Conservation (phyloP, 2,797 vertebrate species). For the Telmatherina bonti region DNA sequence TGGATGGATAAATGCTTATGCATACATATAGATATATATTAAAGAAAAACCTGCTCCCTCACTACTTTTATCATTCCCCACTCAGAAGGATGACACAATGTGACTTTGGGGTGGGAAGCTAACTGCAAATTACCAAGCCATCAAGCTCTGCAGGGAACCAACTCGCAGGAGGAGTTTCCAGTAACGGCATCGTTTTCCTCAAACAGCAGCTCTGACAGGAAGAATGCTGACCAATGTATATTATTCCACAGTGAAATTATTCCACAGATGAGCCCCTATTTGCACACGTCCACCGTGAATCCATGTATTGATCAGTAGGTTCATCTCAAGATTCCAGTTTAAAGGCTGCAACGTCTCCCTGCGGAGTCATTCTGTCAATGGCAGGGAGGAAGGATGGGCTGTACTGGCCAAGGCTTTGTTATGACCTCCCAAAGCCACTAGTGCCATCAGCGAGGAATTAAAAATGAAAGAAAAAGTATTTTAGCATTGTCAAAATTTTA, state of each 20-base stretch:
- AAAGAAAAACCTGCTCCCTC: neutral
- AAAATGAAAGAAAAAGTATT: neutral
- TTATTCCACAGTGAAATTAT: conserved; percentile 6
- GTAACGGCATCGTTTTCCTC: conserved; percentile 5
- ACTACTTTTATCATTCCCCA: conserved; percentile 4
- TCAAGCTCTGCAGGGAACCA: conserved; percentile 31
- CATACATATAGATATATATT: no score
- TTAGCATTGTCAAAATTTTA: neutral
- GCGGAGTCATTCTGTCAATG: conserved; percentile 12
- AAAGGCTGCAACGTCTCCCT: conserved; percentile 12
- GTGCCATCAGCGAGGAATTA: neutral
- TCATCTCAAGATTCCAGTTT: conserved; percentile 39
- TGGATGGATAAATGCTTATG: no score
- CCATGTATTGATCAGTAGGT: conserved; percentile 24
- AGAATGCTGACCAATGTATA: neutral
- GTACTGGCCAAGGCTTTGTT: neutral
- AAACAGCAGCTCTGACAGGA: conserved; percentile 5
- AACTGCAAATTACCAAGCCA: conserved; percentile 50
- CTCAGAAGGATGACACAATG: conserved; percentile 27
- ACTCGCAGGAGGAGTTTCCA: conserved; percentile 9
- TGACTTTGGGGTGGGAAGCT: conserved; percentile 33
- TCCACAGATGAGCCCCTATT: neutral
- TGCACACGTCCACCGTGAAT: conserved; percentile 5
- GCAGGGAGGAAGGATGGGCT: neutral
- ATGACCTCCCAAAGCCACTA: neutral